These are phyloP conservation scores for Carabus problematicus DNA, from an alignment of 2,888 invertebrate species.

Conservation along the genomic window DNA sequence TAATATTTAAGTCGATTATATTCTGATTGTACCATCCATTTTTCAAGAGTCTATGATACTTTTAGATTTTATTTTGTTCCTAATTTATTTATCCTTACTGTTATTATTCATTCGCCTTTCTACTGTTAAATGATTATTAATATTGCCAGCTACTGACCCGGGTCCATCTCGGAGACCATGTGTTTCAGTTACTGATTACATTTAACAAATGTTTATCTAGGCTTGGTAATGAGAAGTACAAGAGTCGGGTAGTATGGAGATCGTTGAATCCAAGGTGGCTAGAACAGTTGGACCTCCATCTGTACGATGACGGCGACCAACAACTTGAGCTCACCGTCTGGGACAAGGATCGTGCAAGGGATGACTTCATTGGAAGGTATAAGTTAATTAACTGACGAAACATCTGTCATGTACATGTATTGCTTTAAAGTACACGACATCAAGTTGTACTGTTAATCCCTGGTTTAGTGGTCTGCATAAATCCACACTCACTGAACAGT, in stretches of 20 bases:
- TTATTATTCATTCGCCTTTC: not conserved
- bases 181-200: not conserved
- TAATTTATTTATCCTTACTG: not conserved
- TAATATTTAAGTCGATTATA: not conserved
- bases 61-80: not conserved
- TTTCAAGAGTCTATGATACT: not conserved
- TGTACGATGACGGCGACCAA: conserved; percentile 94
- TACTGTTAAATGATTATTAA: too few species aligned
- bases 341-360: conserved; percentile 87
- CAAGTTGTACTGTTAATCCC: too few species aligned
- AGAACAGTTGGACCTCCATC: conserved; percentile 96
- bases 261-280: conserved; percentile 90
- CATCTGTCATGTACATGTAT: too few species aligned
- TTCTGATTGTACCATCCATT: not conserved
- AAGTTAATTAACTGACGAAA: too few species aligned
- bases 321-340: conserved; percentile 90
- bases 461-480: too few species aligned
- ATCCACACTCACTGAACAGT: too few species aligned
- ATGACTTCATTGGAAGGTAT: conserved; percentile 85
- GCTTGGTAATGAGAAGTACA: conserved; percentile 96
- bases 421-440: too few species aligned
- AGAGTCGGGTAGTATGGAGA: conserved; percentile 89
- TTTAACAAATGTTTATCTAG: conserved; percentile 59
- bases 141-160: too few species aligned
- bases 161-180: too few species aligned